Evolutionary conservation across 2,888 invertebrate species (phyloP), one percentile per base, ranked within the genome.

Genomic region (Pyrgus malvae): DNA sequence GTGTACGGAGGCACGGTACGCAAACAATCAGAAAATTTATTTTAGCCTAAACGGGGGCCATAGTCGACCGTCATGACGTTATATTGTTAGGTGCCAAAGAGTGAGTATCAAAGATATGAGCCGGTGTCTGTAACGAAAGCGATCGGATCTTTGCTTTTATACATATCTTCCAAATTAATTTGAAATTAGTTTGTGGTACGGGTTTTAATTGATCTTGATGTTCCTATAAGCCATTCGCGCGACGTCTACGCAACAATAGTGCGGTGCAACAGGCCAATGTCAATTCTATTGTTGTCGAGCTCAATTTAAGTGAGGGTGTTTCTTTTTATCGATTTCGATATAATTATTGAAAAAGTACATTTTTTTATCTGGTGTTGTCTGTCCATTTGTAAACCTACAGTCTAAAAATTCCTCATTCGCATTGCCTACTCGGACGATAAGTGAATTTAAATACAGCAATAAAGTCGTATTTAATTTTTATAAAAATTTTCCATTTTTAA

Each of bases 21-120:
- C 80, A 76, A 73, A 69, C 67, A 66, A 64, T 69, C 53, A 53
- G 19, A 19, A 35, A 46, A 35, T 35, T 44, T 51, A 62, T 67
- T 67, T 67, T 69, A 72, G 76, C 70, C 72, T 69, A 68, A 65
- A 69, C 71, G 75, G 38, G 53, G 78, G 72, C 68, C 74, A 70
- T 69, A 64, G 64, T 68, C 69, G 72, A 76, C 72, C 73, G 74
- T 70, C 75, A 70, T 70, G 77, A 81, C 74, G 72, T 80, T 42
- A 71, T 72, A 76, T 68, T 73, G 79, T 85, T 84, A 84, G 86
- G 89, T 90, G 90, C 90, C 90, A 90, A 90, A 90, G 90, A 90
- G 78, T 82, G 82, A 80, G 78, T 86, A 90, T 89, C 89, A 89
- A 90, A 89, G 90, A 85, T 78, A 72, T 67, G 69, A 69, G 66